Percentiles rank a stretch among this genome's conserved stretches.
Evolutionary conservation across 2,113 vertebrate species (phyloP).

Genomic region (Dipodomys merriami): DNA sequence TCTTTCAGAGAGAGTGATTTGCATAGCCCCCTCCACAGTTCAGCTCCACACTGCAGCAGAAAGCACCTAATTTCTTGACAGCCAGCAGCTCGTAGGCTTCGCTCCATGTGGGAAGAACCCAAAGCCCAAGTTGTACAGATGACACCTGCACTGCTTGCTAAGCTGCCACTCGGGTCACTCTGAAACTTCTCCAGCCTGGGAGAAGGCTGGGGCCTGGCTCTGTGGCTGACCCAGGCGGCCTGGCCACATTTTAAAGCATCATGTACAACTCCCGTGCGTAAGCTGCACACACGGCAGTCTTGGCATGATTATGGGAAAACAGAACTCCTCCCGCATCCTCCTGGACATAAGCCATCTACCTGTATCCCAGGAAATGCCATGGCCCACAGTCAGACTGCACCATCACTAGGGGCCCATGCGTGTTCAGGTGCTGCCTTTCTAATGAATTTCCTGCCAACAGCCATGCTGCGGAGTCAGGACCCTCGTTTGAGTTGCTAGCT

Average conservation of each 20-base stretch:
- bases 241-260: background rate
- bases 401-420: rapidly evolving
- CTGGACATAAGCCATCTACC: rapidly evolving
- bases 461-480: rapidly evolving
- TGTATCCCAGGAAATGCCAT: background rate
- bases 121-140: background rate
- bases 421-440: background rate
- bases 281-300: background rate
- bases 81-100: background rate
- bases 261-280: background rate
- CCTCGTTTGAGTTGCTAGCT: background rate
- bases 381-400: background rate
- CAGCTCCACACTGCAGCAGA: rapidly evolving
- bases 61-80: background rate
- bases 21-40: no score
- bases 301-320: background rate
- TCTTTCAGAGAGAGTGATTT: background rate
- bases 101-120: background rate
- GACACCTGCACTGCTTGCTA: background rate
- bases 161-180: background rate
- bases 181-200: no score
- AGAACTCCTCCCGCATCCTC: background rate
- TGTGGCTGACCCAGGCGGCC: background rate
- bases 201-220: no score
- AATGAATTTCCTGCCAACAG: no score